A percentile compares a stretch with the other conserved stretches of the same genome.
Conservation (phyloP, 2,888 invertebrate genomes). For the Hirtodrosophila alboralis region DNA sequence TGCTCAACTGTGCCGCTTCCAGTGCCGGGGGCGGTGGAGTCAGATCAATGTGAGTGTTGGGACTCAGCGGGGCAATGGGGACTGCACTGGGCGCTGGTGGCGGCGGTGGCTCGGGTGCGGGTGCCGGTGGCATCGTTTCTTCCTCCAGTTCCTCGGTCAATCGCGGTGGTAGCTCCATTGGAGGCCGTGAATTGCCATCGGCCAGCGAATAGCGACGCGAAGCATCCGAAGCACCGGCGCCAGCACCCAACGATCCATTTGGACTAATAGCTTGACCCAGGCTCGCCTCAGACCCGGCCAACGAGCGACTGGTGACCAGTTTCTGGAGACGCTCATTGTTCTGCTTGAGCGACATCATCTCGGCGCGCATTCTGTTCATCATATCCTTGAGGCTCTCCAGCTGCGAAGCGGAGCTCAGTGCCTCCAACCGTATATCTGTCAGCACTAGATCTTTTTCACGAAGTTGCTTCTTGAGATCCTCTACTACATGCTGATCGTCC, state of each 20-base stretch:
- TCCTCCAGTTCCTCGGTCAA: conserved; percentile 83
- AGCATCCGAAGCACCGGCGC: conserved; percentile 79
- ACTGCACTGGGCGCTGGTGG: conserved; percentile 72
- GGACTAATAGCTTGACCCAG: conserved; percentile 85
- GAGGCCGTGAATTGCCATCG: conserved; percentile 84
- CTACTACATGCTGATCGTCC: conserved; percentile 86
- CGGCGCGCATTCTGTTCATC: conserved; percentile 96
- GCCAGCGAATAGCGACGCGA: conserved; percentile 87
- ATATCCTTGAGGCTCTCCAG: conserved; percentile 98
- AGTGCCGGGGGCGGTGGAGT: conserved; percentile 84
- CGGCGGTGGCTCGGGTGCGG: conserved; percentile 84
- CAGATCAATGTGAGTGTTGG: conserved; percentile 83
- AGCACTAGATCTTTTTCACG: conserved; percentile 97
- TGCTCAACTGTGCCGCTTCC: conserved; percentile 75
- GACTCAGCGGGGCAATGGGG: conserved; percentile 73
- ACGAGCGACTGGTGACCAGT: conserved; percentile 89
- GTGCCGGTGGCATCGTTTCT: conserved; percentile 83
- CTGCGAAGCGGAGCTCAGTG: conserved; percentile 98
- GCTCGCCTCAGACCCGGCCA: conserved; percentile 87
- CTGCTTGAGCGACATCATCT: conserved; percentile 98
- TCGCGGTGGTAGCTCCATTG: conserved; percentile 84
- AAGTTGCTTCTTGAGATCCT: conserved; percentile 95
- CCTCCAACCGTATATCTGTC: conserved; percentile 98
- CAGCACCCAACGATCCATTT: conserved; percentile 84
- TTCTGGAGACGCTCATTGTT: conserved; percentile 97